phyloP scores from a whole-genome alignment of 2,888 invertebrate species.

The Mesoligia furuncula region DNA sequence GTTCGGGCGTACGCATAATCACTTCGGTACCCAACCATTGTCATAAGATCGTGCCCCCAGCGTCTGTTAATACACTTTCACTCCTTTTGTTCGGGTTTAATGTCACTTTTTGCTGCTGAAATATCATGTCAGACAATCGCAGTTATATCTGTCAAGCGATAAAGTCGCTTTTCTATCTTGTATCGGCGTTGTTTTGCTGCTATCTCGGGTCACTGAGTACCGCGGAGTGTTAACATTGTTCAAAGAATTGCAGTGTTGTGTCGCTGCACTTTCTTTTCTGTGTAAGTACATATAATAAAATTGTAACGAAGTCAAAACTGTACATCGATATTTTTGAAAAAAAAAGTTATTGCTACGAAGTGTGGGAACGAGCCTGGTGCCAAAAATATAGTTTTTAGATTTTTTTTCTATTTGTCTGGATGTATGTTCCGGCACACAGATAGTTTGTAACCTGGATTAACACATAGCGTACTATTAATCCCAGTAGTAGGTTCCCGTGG shows the following conservation, averaged over 20 bases:
- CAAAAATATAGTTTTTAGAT: neutral
- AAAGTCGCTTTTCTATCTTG: slow-evolving; percentile 80
- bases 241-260: slow-evolving; percentile 53
- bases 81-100: slow-evolving; percentile 83
- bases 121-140: slow-evolving; percentile 79
- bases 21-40: slow-evolving; percentile 68
- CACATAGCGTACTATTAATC: neutral
- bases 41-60: slow-evolving; percentile 68
- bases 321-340: neutral
- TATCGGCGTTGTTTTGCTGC: slow-evolving; percentile 72
- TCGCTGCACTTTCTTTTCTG: slow-evolving; percentile 53
- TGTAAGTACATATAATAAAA: neutral
- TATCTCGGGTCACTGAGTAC: slow-evolving; percentile 71
- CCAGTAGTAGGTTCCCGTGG: neutral
- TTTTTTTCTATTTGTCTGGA: neutral
- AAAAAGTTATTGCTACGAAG: neutral
- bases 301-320: neutral
- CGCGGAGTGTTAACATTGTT: slow-evolving; percentile 71
- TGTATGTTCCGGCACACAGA: neutral
- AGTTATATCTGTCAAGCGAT: slow-evolving; percentile 77
- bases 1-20: slow-evolving; percentile 69
- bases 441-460: neutral
- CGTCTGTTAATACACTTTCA: slow-evolving; percentile 77
- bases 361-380: neutral
- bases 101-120: slow-evolving; percentile 79